These are phyloP conservation scores for Reinhardtius hippoglossoides DNA, from an alignment of 2,113 vertebrate species.

Conservation along the genomic window DNA sequence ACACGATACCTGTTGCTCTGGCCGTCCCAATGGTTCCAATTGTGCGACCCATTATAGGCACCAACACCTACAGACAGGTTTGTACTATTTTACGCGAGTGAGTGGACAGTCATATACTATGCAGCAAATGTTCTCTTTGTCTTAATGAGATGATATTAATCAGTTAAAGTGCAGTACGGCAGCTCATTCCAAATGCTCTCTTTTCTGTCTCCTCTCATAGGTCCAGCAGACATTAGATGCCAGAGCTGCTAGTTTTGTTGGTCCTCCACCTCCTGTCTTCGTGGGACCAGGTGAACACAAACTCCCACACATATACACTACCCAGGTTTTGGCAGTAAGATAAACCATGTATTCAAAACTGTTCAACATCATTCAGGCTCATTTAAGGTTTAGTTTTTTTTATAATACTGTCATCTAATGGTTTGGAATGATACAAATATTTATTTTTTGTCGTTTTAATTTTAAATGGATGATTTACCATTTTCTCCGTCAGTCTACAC, in stretches of 20 bases:
- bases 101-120: too few species aligned
- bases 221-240: constrained; percentile 93
- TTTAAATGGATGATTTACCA: too few species aligned
- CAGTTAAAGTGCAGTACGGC: too few species aligned
- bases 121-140: too few species aligned
- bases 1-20: constrained; percentile 83
- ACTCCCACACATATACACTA: not conserved
- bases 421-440: too few species aligned
- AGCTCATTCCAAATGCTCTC: not conserved
- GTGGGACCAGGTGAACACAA: constrained; percentile 83
- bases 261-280: constrained; percentile 83
- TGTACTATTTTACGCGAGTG: not conserved
- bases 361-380: not conserved
- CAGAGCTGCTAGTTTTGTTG: constrained; percentile 85
- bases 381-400: too few species aligned
- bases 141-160: too few species aligned
- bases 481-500: too few species aligned
- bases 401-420: too few species aligned
- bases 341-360: not conserved
- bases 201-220: constrained; percentile 60
- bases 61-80: constrained; percentile 93
- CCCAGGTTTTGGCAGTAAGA: not conserved
- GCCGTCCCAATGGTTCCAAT: constrained; percentile 82
- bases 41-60: constrained; percentile 89
- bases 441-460: too few species aligned